phyloP scores from a whole-genome alignment of 2,888 invertebrate genomes.

The Cinara cedri region DNA sequence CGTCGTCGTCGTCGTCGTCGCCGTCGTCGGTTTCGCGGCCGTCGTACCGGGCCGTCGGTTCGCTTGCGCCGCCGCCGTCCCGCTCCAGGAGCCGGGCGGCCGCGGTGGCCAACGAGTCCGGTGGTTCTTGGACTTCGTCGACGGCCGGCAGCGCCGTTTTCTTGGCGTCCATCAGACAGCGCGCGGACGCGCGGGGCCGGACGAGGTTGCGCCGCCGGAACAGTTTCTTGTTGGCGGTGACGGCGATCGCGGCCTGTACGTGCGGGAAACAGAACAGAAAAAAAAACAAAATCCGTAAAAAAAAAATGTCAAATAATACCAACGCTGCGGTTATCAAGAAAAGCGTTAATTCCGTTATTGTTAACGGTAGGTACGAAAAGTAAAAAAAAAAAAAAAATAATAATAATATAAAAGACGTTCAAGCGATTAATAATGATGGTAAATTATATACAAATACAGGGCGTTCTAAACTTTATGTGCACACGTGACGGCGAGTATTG shows the following conservation, averaged over 20 bases:
- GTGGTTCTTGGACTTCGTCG: constrained; percentile 62
- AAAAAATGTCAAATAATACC: constrained; percentile 6
- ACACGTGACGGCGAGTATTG: no score
- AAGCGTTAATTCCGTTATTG: background rate
- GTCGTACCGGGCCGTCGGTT: constrained; percentile 57
- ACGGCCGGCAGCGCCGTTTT: constrained; percentile 60
- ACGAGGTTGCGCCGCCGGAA: constrained; percentile 60
- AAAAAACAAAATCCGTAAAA: background rate
- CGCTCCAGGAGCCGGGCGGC: constrained; percentile 42
- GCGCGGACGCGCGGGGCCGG: constrained; percentile 59
- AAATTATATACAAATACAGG: no score
- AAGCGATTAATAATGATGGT: no score
- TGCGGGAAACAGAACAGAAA: background rate
- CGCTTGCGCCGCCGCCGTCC: background rate
- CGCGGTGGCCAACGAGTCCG: constrained; percentile 66
- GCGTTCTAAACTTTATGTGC: no score
- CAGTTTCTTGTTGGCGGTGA: constrained; percentile 28
- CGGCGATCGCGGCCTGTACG: background rate
- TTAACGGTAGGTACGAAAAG: background rate
- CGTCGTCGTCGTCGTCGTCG: constrained; percentile 56
- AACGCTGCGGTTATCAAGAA: background rate
- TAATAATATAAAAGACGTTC: no score
- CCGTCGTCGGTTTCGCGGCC: constrained; percentile 52
- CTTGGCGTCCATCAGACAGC: constrained; percentile 35
- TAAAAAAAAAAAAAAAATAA: no score